Evolutionary conservation across 1,140 invertebrate genomes (phyloP), one percentile per base, ranked within the genome.

Genomic region (Daktulosphaira vitifoliae): DNA sequence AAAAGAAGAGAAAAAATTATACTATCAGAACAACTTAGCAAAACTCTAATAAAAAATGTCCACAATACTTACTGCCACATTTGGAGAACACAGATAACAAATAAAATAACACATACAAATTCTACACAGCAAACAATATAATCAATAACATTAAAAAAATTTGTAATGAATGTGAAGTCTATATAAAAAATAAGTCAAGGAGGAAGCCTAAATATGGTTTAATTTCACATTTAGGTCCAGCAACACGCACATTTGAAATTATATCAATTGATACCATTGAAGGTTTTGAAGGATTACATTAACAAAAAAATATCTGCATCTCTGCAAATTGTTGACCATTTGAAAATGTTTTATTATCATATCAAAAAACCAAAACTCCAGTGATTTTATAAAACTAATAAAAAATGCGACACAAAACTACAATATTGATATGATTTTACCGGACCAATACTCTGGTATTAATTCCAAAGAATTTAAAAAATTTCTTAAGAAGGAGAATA

Each of bases 361-460:
- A 16, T 48, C 44, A 22, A 49, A 25, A 49, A 49, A 1, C 20
- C 46, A 49, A 49, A 25, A 13, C 5, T 8, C 46, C 8, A 49
- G 8, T 49, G 46, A 49, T 15, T 49, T 49, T 15, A 49, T 49
- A 25, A 49, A 4, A 25, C 1, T 49, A 26, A 1, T 49, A 25
- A 25, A 25, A 25, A 49, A 26, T 13, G 46, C n/a, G 6, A 25
- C 0, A 26, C 7, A 72, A 67, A 65, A 37, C 1, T 22, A 73
- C 13, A 67, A 71, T 11, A 74, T 75, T 59, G 68, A 52, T 6
- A 69, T 72, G 38, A n/a, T 74, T 9, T 26, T 75, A 2, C 67
- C 73, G 16, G 74, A 74, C 66, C 72, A 74, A 70, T 74, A 75
- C 52, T 68, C 71, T 0, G 73, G 71, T 2, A 69, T 74, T 53